These are phyloP conservation scores for Cistogaster globosa DNA, from an alignment of 2,888 invertebrate species.

Conservation along the genomic window DNA sequence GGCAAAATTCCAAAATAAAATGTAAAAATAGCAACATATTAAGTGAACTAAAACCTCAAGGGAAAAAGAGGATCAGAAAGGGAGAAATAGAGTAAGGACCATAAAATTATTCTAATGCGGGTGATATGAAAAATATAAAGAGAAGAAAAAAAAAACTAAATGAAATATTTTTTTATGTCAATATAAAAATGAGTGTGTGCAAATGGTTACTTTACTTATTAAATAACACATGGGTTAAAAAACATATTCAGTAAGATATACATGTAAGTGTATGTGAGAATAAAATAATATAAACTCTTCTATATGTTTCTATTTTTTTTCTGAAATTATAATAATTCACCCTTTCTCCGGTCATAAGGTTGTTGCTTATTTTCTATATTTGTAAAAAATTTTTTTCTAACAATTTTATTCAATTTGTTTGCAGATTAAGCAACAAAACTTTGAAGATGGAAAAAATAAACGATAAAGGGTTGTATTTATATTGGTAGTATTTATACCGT, in stretches of 20 bases:
- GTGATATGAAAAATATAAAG: constrained; percentile 2
- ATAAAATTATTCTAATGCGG: constrained; percentile 36
- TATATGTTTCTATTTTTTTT: not conserved
- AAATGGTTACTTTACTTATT: constrained; percentile 39
- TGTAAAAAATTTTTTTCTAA: constrained; percentile 20
- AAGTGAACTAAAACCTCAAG: constrained; percentile 45
- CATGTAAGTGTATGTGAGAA: not conserved
- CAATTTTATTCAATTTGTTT: constrained; percentile 56
- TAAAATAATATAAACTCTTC: constrained; percentile 22
- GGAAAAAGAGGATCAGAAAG: constrained; percentile 34
- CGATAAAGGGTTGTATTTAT: constrained; percentile 12
- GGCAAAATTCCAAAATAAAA: constrained; percentile 51
- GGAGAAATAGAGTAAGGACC: not conserved
- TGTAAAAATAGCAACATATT: constrained; percentile 55
- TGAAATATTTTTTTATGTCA: not conserved
- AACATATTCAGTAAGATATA: not conserved
- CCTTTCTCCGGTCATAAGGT: constrained; percentile 73
- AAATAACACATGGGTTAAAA: constrained; percentile 21
- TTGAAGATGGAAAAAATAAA: not conserved
- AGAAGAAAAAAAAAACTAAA: constrained; percentile 20
- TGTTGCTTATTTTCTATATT: constrained; percentile 64
- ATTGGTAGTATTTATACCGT: not conserved
- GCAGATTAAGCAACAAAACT: constrained; percentile 53
- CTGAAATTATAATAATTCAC: constrained; percentile 78
- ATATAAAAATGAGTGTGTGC: not conserved